Evolutionary conservation across 2,113 vertebrate species (phyloP).

Genomic region (Salminus brasiliensis): DNA sequence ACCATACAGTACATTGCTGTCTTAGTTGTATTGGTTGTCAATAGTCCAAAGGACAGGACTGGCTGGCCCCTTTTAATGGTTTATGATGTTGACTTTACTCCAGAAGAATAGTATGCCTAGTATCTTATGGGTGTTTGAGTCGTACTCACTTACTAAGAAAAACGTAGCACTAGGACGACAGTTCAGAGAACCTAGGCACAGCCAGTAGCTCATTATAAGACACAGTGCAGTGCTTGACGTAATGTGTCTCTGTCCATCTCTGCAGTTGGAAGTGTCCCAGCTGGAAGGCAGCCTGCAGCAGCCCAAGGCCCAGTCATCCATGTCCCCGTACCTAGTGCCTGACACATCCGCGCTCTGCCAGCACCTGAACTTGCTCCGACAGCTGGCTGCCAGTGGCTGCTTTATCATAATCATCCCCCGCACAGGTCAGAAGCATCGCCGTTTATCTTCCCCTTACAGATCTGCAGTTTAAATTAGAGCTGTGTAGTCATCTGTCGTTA

Average conservation of each 20-base stretch:
- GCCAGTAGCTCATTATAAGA: background rate
- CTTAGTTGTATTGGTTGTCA: no score
- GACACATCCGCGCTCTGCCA: constrained; percentile 93
- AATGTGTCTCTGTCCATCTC: background rate
- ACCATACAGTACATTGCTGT: no score
- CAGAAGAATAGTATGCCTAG: background rate
- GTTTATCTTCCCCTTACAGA: background rate
- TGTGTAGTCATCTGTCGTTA: background rate
- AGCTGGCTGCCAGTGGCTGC: constrained; percentile 89
- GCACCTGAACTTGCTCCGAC: constrained; percentile 86
- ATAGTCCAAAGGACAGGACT: no score
- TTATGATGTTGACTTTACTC: background rate
- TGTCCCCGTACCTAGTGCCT: constrained; percentile 96
- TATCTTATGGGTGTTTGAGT: background rate
- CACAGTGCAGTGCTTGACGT: background rate
- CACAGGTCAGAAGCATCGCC: constrained; percentile 77
- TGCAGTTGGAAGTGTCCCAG: constrained; percentile 94
- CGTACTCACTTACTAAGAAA: background rate
- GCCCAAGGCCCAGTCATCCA: constrained; percentile 92
- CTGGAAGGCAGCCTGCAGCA: constrained; percentile 97
- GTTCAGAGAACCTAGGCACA: background rate
- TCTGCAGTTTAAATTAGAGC: background rate
- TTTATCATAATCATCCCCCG: constrained; percentile 98
- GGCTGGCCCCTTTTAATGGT: background rate
- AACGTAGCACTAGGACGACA: background rate